phyloP scores from a whole-genome alignment of 2,888 invertebrate genomes.

The Oeneis ivallda region DNA sequence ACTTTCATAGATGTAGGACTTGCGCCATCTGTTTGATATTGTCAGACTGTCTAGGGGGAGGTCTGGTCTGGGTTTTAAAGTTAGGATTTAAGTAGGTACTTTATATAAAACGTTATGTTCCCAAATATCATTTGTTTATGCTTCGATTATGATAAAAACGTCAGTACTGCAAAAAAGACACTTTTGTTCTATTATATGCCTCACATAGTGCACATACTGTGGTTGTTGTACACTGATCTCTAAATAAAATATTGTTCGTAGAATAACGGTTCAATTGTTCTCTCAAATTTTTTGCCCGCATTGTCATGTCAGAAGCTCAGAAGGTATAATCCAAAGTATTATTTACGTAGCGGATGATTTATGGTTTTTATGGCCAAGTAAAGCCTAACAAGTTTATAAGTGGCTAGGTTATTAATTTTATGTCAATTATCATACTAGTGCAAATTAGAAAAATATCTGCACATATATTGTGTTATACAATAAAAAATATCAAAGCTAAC shows the following conservation, averaged over 20 bases:
- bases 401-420: not conserved
- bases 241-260: not conserved
- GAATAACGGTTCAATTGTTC: not conserved
- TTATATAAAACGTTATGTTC: too few species aligned
- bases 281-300: not conserved
- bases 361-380: not conserved
- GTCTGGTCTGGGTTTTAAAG: too few species aligned
- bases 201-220: not conserved
- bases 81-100: too few species aligned
- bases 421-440: not conserved
- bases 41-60: too few species aligned
- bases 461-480: not conserved
- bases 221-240: too few species aligned
- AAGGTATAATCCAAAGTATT: not conserved
- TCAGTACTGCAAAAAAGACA: not conserved
- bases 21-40: too few species aligned
- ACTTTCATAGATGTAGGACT: too few species aligned
- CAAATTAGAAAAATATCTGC: not conserved
- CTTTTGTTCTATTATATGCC: not conserved
- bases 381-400: constrained; percentile 3
- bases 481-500: not conserved
- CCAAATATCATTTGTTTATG: too few species aligned
- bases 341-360: not conserved
- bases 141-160: not conserved
- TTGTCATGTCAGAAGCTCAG: not conserved